Evolutionary conservation across 2,888 invertebrate species (phyloP), one percentile per base, ranked within the genome.

Genomic region (Drosophila nigritarsus): DNA sequence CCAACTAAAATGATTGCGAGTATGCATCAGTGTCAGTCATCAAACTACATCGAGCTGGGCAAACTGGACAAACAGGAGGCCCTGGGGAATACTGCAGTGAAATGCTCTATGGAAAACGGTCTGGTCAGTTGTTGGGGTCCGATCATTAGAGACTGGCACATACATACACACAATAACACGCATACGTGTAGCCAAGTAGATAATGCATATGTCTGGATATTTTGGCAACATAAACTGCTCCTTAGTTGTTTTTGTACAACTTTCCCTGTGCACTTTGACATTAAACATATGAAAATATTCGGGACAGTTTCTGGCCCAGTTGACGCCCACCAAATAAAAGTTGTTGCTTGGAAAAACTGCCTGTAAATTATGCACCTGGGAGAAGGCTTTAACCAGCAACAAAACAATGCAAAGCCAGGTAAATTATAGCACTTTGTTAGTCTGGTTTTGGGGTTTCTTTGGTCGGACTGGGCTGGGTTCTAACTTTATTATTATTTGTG

Each of bases 1-100:
- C 77, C 88, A 88, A 88, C 88, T 84, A 88, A 83, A 77, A 67
- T 73, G 83, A 73, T 74, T 81, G 81, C 63, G 76, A 66, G 70
- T 59, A 80, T 79, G 80, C 66, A 70, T 70, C 80, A 79, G 53
- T 75, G 75, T 79, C 66, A 48, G 27, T 9, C 48, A 3, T 13
- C 36, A 61, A 40, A 55, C 34, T 27, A 36, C 27, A 36, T 38
- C 34, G 50, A 34, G 45, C 36, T 36, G 66, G 27, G 11, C 32
- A 34, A 24, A 61, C 40, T 32, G 32, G 29, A 24, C 34, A 20
- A 51, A n/a, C 34, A 79, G 30, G 64, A 56, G 64, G 2, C 75
- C 38, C 70, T 27, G 45, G 78, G 80, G 76, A 79, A 51, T 60
- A 32, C n/a, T 30, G 5, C 11, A 42, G 11, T 34, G 38, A 59